These are phyloP conservation scores for Parasteatoda lunata DNA, from an alignment of 2,888 invertebrate genomes.

Conservation along the genomic window DNA sequence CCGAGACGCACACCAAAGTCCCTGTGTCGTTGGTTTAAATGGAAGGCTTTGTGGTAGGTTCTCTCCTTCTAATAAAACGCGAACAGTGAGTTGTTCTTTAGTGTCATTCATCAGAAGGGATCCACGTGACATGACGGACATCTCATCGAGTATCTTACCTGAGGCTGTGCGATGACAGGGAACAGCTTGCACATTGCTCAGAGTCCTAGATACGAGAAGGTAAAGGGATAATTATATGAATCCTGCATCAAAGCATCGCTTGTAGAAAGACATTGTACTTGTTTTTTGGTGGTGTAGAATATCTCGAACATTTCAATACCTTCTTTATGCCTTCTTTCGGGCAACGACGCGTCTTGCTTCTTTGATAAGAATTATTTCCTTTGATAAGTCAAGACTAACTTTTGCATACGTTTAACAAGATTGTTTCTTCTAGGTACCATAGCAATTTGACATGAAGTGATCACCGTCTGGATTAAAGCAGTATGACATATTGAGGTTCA, in stretches of 20 bases:
- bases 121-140: slow-evolving; percentile 56
- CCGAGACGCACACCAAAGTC: slow-evolving; percentile 16
- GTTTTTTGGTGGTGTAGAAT: too few relatives aligned
- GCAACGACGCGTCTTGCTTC: too few relatives aligned
- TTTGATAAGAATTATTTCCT: too few relatives aligned
- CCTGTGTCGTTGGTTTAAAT: slow-evolving; percentile 38
- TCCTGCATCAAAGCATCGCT: slow-evolving; percentile 18
- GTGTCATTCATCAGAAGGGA: slow-evolving; percentile 51
- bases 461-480: too few relatives aligned
- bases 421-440: too few relatives aligned
- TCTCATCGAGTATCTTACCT: slow-evolving; percentile 63
- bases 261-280: too few relatives aligned
- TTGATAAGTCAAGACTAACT: too few relatives aligned
- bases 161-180: slow-evolving; percentile 50
- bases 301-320: too few relatives aligned
- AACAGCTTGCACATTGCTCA: slow-evolving; percentile 53
- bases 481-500: too few relatives aligned
- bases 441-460: too few relatives aligned
- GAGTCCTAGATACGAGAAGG: slow-evolving; percentile 20
- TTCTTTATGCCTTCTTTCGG: too few relatives aligned
- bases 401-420: too few relatives aligned
- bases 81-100: slow-evolving; percentile 54
- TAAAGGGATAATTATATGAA: slow-evolving; percentile 43
- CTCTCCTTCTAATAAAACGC: slow-evolving; percentile 38
- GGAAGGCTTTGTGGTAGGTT: slow-evolving; percentile 37